phyloP scores from a whole-genome alignment of 2,113 vertebrate genomes.

The Mormyrus lacerda region DNA sequence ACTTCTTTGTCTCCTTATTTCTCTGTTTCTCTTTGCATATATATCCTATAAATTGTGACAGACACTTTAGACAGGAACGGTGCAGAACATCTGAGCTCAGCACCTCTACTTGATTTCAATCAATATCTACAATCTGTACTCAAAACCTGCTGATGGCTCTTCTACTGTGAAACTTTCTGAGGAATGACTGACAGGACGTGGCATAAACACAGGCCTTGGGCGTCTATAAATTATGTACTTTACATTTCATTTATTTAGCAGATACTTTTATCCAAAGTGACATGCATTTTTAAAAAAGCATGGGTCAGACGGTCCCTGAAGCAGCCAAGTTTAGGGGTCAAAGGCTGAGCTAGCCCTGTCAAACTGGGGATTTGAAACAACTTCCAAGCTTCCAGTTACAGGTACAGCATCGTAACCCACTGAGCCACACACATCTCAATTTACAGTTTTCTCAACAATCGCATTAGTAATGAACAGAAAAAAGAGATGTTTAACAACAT shows the following conservation, averaged over 20 bases:
- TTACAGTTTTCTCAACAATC: not conserved
- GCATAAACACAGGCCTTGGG: not conserved
- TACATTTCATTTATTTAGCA: not conserved
- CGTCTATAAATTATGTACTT: not conserved
- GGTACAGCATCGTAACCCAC: not conserved
- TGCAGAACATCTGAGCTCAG: not conserved
- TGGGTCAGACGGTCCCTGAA: not conserved
- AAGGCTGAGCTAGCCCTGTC: not conserved
- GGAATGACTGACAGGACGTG: not conserved
- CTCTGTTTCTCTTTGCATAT: not conserved
- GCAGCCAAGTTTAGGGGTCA: not conserved
- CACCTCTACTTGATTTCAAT: not conserved
- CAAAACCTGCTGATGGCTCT: not conserved
- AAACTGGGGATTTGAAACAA: not conserved
- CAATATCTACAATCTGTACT: not conserved
- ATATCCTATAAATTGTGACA: not conserved
- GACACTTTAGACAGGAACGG: not conserved
- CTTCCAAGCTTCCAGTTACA: not conserved
- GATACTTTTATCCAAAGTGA: not conserved
- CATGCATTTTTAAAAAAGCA: not conserved
- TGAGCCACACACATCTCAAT: not conserved
- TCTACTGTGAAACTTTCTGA: not conserved
- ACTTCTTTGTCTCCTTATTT: not conserved
- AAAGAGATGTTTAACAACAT: not conserved
- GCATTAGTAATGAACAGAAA: not conserved